Evolutionary conservation across 2,113 vertebrate species (phyloP).

Genomic region (Nesogale talazaci): DNA sequence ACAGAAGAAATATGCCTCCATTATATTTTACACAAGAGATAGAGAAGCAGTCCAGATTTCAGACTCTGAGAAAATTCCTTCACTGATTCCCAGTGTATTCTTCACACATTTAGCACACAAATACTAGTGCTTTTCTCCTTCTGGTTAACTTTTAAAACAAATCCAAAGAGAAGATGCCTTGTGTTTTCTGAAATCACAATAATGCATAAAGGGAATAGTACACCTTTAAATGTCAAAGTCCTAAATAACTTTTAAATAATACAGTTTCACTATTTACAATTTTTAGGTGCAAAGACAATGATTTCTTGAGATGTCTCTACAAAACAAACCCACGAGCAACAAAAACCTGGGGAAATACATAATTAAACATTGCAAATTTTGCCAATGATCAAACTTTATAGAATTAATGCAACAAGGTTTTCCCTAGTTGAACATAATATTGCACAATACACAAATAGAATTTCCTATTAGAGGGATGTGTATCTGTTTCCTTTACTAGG

Average conservation of each 20-base stretch:
- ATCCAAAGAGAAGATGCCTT: not conserved
- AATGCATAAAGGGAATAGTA: not conserved
- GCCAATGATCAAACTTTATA: too few species aligned
- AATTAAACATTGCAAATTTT: too few species aligned
- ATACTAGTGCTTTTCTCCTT: conserved; percentile 21
- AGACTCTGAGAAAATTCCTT: conserved; percentile 21
- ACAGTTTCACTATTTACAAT: not conserved
- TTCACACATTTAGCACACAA: not conserved
- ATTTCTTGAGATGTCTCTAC: not conserved
- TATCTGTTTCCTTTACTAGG: not conserved
- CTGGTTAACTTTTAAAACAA: conserved; percentile 18
- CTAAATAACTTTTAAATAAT: not conserved
- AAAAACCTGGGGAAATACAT: too few species aligned
- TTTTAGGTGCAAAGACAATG: not conserved
- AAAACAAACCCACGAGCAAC: not conserved
- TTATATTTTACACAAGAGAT: conserved; percentile 13
- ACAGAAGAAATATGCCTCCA: conserved; percentile 67
- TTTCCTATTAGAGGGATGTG: not conserved
- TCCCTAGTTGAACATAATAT: not conserved
- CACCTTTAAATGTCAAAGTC: conserved; percentile 31
- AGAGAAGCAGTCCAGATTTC: not conserved
- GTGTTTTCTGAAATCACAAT: conserved; percentile 31
- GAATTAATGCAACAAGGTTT: not conserved
- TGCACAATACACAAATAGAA: not conserved
- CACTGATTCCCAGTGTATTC: not conserved